Percentiles rank a stretch among this genome's conserved stretches.
Conservation (phyloP, 2,888 invertebrate species). For the Phania funesta region DNA sequence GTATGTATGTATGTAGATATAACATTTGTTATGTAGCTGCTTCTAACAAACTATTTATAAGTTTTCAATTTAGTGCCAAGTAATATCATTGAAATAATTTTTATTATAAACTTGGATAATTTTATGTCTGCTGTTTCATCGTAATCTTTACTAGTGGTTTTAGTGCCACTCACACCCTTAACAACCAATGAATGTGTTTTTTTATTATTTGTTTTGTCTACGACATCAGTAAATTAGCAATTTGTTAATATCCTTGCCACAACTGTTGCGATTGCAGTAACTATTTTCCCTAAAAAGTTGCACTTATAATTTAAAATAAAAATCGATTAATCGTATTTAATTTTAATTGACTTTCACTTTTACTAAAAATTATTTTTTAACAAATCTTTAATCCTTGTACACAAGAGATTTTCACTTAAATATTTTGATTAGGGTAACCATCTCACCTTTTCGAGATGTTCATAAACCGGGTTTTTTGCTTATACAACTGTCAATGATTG, state of each 20-base stretch:
- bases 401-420: no score
- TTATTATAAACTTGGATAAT: no score
- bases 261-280: no score
- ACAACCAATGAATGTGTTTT: constrained; percentile 12
- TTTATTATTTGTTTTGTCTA: constrained; percentile 31
- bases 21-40: not conserved
- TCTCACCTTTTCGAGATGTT: no score
- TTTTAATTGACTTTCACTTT: constrained; percentile 24
- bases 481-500: no score
- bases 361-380: not conserved
- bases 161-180: constrained; percentile 12
- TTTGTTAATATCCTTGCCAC: constrained; percentile 18
- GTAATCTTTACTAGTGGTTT: not conserved
- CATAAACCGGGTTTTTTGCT: no score
- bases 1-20: no score
- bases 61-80: not conserved
- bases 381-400: no score
- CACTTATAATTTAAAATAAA: no score
- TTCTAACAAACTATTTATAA: not conserved
- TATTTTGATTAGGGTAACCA: no score
- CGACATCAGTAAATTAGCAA: not conserved
- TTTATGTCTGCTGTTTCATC: not conserved
- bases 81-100: no score
- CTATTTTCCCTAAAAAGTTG: not conserved
- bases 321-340: no score